A percentile compares a stretch with the other conserved stretches of the same genome.
Conservation (phyloP, 2,888 invertebrate genomes). For the Noctua comes region DNA sequence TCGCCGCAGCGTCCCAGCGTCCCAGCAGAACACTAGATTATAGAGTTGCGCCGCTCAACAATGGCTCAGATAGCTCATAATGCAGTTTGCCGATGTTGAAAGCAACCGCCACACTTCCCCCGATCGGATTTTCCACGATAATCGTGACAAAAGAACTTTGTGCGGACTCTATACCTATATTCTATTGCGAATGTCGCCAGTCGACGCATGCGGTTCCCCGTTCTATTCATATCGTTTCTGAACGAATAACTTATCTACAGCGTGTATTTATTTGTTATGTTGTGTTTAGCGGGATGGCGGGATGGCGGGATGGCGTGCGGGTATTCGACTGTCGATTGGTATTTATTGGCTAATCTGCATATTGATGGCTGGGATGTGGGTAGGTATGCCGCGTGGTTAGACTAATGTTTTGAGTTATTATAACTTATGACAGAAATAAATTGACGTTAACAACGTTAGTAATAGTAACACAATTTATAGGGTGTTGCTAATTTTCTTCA, state of each 20-base stretch:
- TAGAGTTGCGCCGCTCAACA: conserved; percentile 80
- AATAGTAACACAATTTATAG: not conserved
- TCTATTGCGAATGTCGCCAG: conserved; percentile 77
- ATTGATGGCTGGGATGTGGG: conserved; percentile 23
- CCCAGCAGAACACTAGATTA: conserved; percentile 78
- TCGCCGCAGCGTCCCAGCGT: conserved; percentile 53
- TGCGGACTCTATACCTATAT: conserved; percentile 79
- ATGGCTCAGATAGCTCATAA: conserved; percentile 88
- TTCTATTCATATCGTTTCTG: conserved; percentile 81
- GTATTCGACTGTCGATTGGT: conserved; percentile 37
- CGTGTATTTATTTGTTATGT: conserved; percentile 73
- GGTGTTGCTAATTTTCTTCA: not conserved
- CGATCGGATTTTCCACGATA: conserved; percentile 90
- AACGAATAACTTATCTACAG: conserved; percentile 78
- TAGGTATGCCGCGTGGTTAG: not conserved
- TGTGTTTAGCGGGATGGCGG: conserved; percentile 59
- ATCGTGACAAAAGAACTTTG: conserved; percentile 90
- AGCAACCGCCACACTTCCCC: conserved; percentile 87
- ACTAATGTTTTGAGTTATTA: not conserved
- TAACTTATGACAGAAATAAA: not conserved
- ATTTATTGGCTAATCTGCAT: conserved; percentile 36
- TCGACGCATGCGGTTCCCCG: conserved; percentile 76
- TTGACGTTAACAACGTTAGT: not conserved
- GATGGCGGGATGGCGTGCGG: conserved; percentile 42
- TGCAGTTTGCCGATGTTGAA: conserved; percentile 88